Evolutionary conservation across 2,797 vertebrate species (phyloP).

Genomic region (Galago senegalensis): DNA sequence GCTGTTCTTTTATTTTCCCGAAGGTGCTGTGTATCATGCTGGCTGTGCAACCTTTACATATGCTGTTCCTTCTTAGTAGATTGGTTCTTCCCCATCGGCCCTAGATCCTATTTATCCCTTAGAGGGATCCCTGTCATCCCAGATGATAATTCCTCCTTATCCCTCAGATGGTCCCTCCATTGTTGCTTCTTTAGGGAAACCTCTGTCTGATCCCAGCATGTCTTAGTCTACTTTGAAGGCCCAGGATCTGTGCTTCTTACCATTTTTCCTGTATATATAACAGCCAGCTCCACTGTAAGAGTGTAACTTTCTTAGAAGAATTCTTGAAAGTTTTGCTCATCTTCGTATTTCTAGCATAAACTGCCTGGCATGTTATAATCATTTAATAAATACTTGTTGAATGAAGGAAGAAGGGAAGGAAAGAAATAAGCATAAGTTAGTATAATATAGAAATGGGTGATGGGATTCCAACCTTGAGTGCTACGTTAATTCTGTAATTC

Average conservation of each 20-base stretch:
- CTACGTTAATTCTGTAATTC: neutral
- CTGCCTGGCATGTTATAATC: neutral
- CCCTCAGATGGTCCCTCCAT: neutral
- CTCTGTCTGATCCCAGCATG: neutral
- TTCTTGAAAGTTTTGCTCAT: neutral
- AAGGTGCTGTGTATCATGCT: neutral
- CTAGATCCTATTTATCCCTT: neutral
- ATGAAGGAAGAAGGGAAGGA: neutral
- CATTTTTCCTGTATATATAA: neutral
- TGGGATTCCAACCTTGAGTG: neutral
- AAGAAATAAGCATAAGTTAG: neutral
- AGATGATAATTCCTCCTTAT: neutral
- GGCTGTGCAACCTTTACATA: neutral
- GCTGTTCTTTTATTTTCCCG: neutral
- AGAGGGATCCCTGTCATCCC: neutral
- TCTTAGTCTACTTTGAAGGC: neutral
- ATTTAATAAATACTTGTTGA: neutral
- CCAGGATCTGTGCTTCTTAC: neutral
- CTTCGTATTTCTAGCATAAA: slow-evolving; percentile 35
- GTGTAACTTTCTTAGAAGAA: neutral
- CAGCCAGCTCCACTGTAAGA: neutral
- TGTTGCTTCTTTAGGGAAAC: neutral
- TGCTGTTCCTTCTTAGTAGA: neutral
- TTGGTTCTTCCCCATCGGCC: neutral
- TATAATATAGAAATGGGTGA: neutral